These are phyloP conservation scores for Clarias magur DNA, from an alignment of 2,113 vertebrate genomes.

Conservation along the genomic window DNA sequence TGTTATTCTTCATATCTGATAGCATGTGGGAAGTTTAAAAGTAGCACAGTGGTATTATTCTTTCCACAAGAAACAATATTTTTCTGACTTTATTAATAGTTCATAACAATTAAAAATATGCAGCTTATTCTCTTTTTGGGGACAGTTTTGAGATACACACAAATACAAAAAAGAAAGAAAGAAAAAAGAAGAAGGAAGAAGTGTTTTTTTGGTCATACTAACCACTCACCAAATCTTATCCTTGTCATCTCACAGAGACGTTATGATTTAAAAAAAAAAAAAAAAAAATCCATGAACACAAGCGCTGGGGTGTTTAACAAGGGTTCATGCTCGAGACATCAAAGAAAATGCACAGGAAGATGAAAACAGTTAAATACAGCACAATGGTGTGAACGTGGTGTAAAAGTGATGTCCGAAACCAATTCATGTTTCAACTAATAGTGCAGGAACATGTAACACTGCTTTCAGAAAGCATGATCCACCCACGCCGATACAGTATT, in stretches of 20 bases:
- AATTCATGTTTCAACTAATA: conserved; percentile 58
- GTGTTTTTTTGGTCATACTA: conserved; percentile 74
- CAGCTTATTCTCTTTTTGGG: conserved; percentile 69
- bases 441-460: conserved; percentile 70
- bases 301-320: conserved; percentile 57
- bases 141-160: conserved; percentile 63
- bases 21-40: conserved; percentile 69
- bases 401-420: conserved; percentile 50
- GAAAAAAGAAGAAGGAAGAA: background rate
- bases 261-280: conserved; percentile 77
- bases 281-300: conserved; percentile 70
- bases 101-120: conserved; percentile 74
- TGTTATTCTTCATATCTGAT: conserved; percentile 65
- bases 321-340: conserved; percentile 51
- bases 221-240: conserved; percentile 62
- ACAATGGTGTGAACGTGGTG: conserved; percentile 48
- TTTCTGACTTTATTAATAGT: conserved; percentile 60
- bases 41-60: conserved; percentile 70
- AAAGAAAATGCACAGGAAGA: conserved; percentile 34
- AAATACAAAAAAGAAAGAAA: conserved; percentile 54
- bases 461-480: conserved; percentile 73
- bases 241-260: conserved; percentile 82
- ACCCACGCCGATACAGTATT: conserved; percentile 69
- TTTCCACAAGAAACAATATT: conserved; percentile 71
- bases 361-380: conserved; percentile 47